phyloP scores from a whole-genome alignment of 2,113 vertebrate species.

The Falco punctatus region DNA sequence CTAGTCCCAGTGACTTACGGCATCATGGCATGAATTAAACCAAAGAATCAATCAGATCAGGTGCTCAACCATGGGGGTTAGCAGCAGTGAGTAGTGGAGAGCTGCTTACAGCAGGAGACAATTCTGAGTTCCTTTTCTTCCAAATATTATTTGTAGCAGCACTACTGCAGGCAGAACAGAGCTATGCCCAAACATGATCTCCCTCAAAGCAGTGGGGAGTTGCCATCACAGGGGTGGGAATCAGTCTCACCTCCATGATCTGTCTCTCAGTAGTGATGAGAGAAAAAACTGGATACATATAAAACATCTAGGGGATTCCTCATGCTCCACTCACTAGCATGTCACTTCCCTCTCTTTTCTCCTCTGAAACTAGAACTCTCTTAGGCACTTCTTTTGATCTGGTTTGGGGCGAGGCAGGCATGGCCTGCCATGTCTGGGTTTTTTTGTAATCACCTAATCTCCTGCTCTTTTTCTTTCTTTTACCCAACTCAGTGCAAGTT shows the following conservation, averaged over 20 bases:
- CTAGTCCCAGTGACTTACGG: not conserved
- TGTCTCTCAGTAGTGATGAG: not conserved
- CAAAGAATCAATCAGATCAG: not conserved
- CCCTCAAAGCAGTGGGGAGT: not conserved
- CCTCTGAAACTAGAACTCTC: not conserved
- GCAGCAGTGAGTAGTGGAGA: not conserved
- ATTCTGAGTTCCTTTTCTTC: not conserved
- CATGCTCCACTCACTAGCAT: not conserved
- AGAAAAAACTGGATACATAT: not conserved
- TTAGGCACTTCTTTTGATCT: not conserved
- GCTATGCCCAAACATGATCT: not conserved
- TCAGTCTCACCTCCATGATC: not conserved
- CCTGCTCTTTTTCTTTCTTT: not conserved
- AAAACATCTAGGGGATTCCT: not conserved
- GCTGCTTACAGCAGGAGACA: not conserved
- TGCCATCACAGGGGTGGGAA: not conserved
- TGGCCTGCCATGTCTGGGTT: accelerated
- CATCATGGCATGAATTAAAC: not conserved
- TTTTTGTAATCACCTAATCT: not conserved
- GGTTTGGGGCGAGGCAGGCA: not conserved
- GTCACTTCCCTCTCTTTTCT: not conserved
- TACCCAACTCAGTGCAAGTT: not conserved
- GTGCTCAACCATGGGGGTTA: not conserved
- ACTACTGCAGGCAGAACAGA: not conserved
- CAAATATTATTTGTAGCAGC: not conserved